Percentiles rank a stretch among this genome's conserved stretches.
These are phyloP conservation scores for Vulpes lagopus DNA, from an alignment of 2,113 vertebrate genomes.

Conservation along the genomic window DNA sequence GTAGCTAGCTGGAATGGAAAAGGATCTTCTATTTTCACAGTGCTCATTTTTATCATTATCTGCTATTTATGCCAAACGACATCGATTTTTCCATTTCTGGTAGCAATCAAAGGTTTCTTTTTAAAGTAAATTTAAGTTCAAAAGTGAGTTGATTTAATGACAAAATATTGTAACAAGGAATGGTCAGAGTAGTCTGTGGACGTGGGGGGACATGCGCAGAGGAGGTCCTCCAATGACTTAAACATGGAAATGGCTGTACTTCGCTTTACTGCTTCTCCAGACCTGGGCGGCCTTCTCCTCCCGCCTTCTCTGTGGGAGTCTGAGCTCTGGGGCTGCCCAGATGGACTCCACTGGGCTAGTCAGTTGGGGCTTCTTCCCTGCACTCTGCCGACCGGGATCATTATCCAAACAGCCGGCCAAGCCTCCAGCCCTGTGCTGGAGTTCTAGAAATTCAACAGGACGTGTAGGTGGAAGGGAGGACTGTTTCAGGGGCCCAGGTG, in stretches of 20 bases:
- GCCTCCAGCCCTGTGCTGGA: background rate
- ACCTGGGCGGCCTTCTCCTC: background rate
- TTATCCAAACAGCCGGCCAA: background rate
- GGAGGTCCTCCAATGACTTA: background rate
- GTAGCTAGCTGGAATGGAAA: background rate
- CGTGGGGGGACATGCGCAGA: accelerated
- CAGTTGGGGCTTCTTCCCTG: background rate
- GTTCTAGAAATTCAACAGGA: background rate
- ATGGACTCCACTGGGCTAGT: accelerated
- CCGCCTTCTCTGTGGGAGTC: background rate
- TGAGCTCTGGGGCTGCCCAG: background rate
- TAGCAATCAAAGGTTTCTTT: slow-evolving; percentile 9
- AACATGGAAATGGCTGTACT: background rate
- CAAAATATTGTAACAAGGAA: background rate
- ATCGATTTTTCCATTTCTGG: slow-evolving; percentile 7
- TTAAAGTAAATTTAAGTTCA: background rate
- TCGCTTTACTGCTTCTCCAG: background rate
- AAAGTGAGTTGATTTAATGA: background rate
- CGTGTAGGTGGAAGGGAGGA: background rate
- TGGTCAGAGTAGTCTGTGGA: background rate
- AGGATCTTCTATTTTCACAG: background rate
- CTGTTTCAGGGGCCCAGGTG: background rate
- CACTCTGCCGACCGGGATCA: background rate
- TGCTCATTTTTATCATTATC: background rate
- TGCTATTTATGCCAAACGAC: background rate